Evolutionary conservation across 2,797 vertebrate species (phyloP).

Genomic region (Buceros bicornis): DNA sequence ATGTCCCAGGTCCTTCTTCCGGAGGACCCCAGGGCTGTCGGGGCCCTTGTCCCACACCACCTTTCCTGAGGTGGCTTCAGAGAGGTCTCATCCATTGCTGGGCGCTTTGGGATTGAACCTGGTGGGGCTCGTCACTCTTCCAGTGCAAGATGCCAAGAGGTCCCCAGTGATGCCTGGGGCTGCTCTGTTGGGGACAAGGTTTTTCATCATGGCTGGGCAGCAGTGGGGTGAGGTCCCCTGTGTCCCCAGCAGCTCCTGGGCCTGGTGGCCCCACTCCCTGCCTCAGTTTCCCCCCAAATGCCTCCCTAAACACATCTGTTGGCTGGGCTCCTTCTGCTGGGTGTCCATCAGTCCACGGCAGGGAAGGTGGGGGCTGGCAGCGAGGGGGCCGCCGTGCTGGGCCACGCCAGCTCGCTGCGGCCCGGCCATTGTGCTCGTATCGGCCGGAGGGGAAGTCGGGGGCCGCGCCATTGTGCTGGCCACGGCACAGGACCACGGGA

Average conservation of each 20-base stretch:
- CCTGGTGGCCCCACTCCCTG: background rate
- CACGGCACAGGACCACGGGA: rapidly evolving
- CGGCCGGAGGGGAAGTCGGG: background rate
- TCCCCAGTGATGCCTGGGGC: rapidly evolving
- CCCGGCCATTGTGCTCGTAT: background rate
- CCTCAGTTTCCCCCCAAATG: background rate
- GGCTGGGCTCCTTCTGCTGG: background rate
- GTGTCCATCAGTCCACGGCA: rapidly evolving
- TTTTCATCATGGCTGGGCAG: rapidly evolving
- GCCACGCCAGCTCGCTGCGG: rapidly evolving
- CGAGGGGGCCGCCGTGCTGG: rapidly evolving
- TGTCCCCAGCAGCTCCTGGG: background rate
- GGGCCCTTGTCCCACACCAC: background rate
- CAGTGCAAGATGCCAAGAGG: background rate
- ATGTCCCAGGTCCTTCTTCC: background rate
- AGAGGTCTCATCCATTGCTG: rapidly evolving
- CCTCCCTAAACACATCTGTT: rapidly evolving
- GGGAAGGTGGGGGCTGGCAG: background rate
- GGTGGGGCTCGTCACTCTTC: background rate
- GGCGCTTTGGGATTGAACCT: background rate
- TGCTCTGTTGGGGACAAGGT: background rate
- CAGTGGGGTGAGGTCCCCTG: background rate
- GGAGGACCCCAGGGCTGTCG: rapidly evolving
- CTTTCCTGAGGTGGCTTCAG: background rate
- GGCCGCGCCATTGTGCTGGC: background rate